phyloP scores from a whole-genome alignment of 2,113 vertebrate genomes.

The Peromyscus californicus region DNA sequence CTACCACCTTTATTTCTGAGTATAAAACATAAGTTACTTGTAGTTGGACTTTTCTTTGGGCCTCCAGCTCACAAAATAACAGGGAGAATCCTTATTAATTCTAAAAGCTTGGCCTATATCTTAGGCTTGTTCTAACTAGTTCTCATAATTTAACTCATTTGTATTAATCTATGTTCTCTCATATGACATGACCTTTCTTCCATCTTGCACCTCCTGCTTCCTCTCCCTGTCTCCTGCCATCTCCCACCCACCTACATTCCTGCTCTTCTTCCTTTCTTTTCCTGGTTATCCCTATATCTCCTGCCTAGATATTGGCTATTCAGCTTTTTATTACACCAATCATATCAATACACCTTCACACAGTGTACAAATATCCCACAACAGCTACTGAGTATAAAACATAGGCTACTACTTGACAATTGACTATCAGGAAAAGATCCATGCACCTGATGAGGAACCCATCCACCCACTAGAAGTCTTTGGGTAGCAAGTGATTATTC shows the following conservation, averaged over 20 bases:
- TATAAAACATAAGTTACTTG: not conserved
- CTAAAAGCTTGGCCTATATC: not conserved
- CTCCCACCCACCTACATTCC: not conserved
- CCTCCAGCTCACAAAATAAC: not conserved
- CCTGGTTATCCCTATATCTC: not conserved
- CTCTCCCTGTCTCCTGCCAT: not conserved
- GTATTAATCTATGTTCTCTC: not conserved
- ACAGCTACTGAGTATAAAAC: not conserved
- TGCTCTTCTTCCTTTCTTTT: not conserved
- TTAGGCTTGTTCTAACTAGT: not conserved
- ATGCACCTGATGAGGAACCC: fast-evolving
- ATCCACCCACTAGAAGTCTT: no score
- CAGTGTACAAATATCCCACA: not conserved
- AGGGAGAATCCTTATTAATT: not conserved
- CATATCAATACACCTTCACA: not conserved
- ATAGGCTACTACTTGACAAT: not conserved
- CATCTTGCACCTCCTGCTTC: not conserved
- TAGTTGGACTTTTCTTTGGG: not conserved
- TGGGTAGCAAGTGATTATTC: not conserved
- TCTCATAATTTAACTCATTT: not conserved
- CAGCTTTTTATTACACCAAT: not conserved
- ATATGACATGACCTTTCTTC: not conserved
- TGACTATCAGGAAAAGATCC: not conserved
- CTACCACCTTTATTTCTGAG: not conserved
- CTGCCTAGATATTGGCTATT: not conserved